Base-by-base conservation (phyloP, 1,140 invertebrate genomes). In the Grapholita molesta region DNA sequence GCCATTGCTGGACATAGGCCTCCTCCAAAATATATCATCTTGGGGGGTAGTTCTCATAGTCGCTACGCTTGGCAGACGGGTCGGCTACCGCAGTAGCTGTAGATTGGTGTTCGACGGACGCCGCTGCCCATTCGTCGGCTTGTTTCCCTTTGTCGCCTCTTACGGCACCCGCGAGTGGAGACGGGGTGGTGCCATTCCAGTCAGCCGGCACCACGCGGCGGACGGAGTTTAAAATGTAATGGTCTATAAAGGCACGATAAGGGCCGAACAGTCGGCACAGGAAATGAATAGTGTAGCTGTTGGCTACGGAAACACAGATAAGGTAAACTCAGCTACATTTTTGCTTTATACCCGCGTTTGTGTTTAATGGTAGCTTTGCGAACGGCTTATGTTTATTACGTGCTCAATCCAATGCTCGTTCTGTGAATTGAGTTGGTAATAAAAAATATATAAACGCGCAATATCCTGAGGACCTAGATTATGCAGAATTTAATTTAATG, bases 221-320 rank as follows among this genome's bases (percentile, higher is more conserved):
- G n/a, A n/a, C n/a, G n/a, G n/a, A 61, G 55, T 28, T 57, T 57
- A 25, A 61, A 61, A 28, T 25, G 25, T n/a, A 28, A 55, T n/a
- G 53, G 15, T 30, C 55, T 30, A 61, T 61, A 28, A 28, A 30
- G 1, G 25, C 25, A 15, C 7, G 55, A 61, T 61, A 61, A 61
- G 24, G 25, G 55, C n/a, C 23, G 6, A 61, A 18, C 55, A 28
- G 24, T 61, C 55, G 7, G 53, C 24, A 32, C 25, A 30, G 55
- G 55, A 61, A 61, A 61, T 61, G 25, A 61, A 61, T 28, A 61
- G 42, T 48, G 42, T 48, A 21, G 24, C 24, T 57, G 24, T n/a
- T 57, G 53, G 55, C 55, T 61, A 61, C 55, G 55, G 55, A 61
- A 61, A 61, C 55, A 15, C 5, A 61, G 55, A 61, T 61, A 61